Evolutionary conservation across 2,797 vertebrate species (phyloP).

Genomic region (Bradypodion pumilum): DNA sequence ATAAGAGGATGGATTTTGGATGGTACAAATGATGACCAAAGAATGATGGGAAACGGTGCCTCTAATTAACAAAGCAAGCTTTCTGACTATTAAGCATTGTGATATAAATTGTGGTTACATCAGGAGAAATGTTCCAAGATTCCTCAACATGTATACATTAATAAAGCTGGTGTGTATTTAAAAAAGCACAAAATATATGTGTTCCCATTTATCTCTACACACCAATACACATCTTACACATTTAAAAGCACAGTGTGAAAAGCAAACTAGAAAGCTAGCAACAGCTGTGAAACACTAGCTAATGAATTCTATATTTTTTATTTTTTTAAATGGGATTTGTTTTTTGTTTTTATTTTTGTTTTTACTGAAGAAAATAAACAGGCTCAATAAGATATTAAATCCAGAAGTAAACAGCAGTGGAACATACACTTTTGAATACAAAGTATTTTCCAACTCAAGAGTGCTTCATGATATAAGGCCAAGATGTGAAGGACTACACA

Average conservation of each 20-base stretch:
- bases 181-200: constrained; percentile 43
- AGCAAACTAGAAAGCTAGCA: constrained; percentile 55
- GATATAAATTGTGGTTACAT: constrained; percentile 27
- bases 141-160: constrained; percentile 47
- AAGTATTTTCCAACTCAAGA: constrained; percentile 54
- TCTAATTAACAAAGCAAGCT: constrained; percentile 48
- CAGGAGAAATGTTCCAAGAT: constrained; percentile 54
- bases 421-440: constrained; percentile 53
- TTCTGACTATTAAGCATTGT: constrained; percentile 31
- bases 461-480: constrained; percentile 52
- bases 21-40: constrained; percentile 36
- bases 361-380: constrained; percentile 76
- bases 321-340: neutral
- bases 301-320: constrained; percentile 10
- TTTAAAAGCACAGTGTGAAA: constrained; percentile 51
- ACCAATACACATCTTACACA: constrained; percentile 39
- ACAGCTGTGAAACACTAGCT: constrained; percentile 54
- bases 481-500: neutral
- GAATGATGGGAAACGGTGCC: neutral
- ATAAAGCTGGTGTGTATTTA: constrained; percentile 45
- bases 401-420: constrained; percentile 45
- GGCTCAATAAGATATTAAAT: constrained; percentile 67
- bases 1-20: neutral
- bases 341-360: constrained; percentile 32
- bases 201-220: constrained; percentile 37